Evolutionary conservation across 2,888 invertebrate genomes (phyloP).

Genomic region (Spilosoma lubricipeda): DNA sequence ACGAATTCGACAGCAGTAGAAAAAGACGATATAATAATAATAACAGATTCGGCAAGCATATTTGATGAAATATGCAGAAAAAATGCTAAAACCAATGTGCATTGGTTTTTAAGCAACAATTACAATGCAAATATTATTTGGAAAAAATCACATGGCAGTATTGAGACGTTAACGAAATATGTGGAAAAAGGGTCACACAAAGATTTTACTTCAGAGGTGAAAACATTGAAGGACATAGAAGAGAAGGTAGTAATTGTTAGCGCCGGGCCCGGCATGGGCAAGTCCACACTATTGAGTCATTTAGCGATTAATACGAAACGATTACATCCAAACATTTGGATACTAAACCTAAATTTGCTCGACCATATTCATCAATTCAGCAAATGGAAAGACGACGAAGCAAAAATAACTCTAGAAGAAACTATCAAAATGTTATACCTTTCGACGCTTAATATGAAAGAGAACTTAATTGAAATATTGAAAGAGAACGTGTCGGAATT

Average conservation of each 20-base stretch:
- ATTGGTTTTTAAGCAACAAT: constrained; percentile 31
- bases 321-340: constrained; percentile 31
- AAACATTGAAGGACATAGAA: constrained; percentile 25
- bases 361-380: constrained; percentile 22
- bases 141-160: constrained; percentile 31
- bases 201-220: constrained; percentile 9
- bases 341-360: constrained; percentile 44
- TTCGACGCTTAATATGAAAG: constrained; percentile 16
- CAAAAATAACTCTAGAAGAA: constrained; percentile 13
- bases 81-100: constrained; percentile 23
- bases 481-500: background rate
- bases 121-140: constrained; percentile 18
- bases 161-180: constrained; percentile 26
- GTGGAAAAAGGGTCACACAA: constrained; percentile 13
- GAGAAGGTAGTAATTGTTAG: constrained; percentile 42
- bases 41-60: constrained; percentile 25
- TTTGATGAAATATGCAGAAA: constrained; percentile 16
- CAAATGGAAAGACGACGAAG: constrained; percentile 17
- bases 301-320: constrained; percentile 43
- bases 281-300: constrained; percentile 46
- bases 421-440: constrained; percentile 25
- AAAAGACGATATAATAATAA: constrained; percentile 26
- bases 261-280: constrained; percentile 49
- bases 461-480: background rate
- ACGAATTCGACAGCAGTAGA: background rate